Conservation (phyloP, 2,113 vertebrate genomes). For the Apteryx owenii region DNA sequence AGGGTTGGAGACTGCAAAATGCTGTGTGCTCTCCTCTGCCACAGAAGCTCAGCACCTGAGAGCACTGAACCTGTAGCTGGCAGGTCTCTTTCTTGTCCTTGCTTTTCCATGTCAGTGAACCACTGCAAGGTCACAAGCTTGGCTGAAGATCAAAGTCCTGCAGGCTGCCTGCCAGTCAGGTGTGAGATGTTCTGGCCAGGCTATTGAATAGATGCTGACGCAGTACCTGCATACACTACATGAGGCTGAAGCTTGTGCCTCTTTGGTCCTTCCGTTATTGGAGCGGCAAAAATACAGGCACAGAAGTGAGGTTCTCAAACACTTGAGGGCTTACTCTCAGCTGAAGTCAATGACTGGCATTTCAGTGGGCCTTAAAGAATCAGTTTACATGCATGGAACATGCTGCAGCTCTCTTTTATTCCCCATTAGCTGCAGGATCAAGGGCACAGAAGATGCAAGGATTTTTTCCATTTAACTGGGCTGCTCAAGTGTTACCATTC, state of each 20-base stretch:
- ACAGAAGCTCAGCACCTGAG: neutral
- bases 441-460: neutral
- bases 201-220: neutral
- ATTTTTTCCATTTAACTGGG: neutral
- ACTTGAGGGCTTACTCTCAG: neutral
- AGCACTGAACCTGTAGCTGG: neutral
- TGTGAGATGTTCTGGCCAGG: neutral
- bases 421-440: neutral
- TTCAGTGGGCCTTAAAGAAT: neutral
- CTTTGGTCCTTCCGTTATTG: neutral
- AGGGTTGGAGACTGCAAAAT: neutral
- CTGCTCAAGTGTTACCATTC: neutral
- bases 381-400: neutral
- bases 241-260: neutral
- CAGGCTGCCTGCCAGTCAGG: neutral
- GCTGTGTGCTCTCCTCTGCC: neutral
- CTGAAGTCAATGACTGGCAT: neutral
- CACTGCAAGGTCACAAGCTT: neutral
- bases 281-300: neutral
- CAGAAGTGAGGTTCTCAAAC: neutral
- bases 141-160: neutral
- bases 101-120: neutral
- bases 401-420: neutral
- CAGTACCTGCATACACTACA: accelerated
- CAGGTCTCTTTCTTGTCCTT: neutral